Base-by-base conservation (phyloP, 2,888 invertebrate species). In the Proisotoma minuta region DNA sequence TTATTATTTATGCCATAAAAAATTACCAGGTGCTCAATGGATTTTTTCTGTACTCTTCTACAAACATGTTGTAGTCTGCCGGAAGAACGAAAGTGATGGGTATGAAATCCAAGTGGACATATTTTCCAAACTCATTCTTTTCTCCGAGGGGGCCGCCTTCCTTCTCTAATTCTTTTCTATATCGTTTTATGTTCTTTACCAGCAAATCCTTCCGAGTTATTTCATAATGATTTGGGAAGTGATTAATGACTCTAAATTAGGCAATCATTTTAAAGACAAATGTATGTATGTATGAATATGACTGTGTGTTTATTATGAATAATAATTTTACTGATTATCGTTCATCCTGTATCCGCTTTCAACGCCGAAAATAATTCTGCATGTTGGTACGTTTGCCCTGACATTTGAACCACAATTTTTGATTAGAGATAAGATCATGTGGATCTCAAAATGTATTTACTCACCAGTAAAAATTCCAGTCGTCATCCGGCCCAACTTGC, bases 11-110 rank as follows among this genome's bases (percentile, higher is more conserved):
- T 34, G 15, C 34, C 15, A 34, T 15, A 15, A 34, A 34, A 34
- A 34, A 34, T 8, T 34, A 97, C 96, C 96, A 97, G 1, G 95
- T 96, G 74, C 91, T 91, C 76, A 90, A 89, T 0, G 95, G 94
- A 70, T 88, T 89, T 79, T 93, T 94, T 58, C 72, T 83, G 77
- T 95, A 97, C 77, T 96, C 95, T 77, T 96, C 94, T 1, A 95
- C 95, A 78, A 97, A 96, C 85, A 95, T 87, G 77, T 95, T 96
- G 78, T 97, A 97, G 79, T 97, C 96, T 76, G 92, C 90, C 1
- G 96, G 96, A 56, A 97, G 80, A 39, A 96, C 90, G 77, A 91
- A 97, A 0, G 96, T 96, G 22, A 91, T 85, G 0, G 96, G 96
- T 69, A 97, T 89, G 74, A 96, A 93, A 79, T 96, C 95, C 76